Conservation (phyloP, 1,140 invertebrate species). For the Drosophila arawakana region DNA sequence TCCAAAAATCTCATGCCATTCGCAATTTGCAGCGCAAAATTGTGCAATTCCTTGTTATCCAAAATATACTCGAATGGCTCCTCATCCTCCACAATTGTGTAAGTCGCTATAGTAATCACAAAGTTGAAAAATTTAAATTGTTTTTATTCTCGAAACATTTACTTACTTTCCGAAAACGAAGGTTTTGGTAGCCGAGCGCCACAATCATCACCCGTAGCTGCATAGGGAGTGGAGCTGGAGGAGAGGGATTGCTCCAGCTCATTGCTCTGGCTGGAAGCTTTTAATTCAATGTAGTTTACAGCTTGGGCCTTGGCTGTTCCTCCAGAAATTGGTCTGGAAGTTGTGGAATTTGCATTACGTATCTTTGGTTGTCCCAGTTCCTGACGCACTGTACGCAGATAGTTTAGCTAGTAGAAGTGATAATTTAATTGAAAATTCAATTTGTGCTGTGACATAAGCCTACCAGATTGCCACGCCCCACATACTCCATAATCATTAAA, state of each 20-base stretch:
- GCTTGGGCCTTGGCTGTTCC: conserved; percentile 20
- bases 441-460: background rate
- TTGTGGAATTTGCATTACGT: conserved; percentile 58
- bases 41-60: conserved; percentile 87
- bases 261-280: conserved; percentile 52
- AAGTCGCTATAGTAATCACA: conserved; percentile 55
- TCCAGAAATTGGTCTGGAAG: background rate
- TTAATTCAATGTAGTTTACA: conserved; percentile 75
- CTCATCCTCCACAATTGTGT: conserved; percentile 68
- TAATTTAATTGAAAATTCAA: background rate
- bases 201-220: background rate
- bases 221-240: background rate
- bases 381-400: conserved; percentile 67
- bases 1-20: conserved; percentile 90
- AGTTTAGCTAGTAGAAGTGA: conserved; percentile 49
- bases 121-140: background rate
- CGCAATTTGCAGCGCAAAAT: conserved; percentile 89
- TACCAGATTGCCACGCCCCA: conserved; percentile 91
- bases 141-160: background rate
- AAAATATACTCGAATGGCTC: conserved; percentile 84
- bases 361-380: conserved; percentile 45
- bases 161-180: conserved; percentile 74
- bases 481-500: conserved; percentile 92
- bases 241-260: conserved; percentile 9
- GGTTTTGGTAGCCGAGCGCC: conserved; percentile 12